phyloP scores from a whole-genome alignment of 2,797 vertebrate species.

The Margarornis squamiger region DNA sequence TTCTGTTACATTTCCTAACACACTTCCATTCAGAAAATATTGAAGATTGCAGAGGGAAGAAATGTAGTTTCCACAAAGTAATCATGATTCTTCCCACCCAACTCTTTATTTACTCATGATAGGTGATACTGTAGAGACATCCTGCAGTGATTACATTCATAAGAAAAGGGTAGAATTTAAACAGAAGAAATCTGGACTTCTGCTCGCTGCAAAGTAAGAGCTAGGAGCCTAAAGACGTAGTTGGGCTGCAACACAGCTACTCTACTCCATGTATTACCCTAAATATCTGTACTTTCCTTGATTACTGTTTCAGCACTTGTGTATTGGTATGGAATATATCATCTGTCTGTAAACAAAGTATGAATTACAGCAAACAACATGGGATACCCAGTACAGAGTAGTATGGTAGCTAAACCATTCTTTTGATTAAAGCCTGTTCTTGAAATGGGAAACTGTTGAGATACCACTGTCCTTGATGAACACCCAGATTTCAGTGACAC shows the following conservation, averaged over 20 bases:
- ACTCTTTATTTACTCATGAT: background rate
- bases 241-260: background rate
- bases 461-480: background rate
- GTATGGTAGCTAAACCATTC: background rate
- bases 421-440: background rate
- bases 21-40: background rate
- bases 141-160: background rate
- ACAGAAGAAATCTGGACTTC: background rate
- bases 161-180: background rate
- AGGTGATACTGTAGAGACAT: background rate
- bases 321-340: background rate
- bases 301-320: background rate
- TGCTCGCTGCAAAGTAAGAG: background rate
- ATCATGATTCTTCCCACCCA: background rate
- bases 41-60: background rate
- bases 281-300: background rate
- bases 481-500: background rate
- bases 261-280: background rate
- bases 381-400: background rate
- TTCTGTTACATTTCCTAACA: background rate
- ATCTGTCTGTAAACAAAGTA: background rate
- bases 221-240: background rate
- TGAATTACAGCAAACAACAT: background rate
- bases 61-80: background rate
- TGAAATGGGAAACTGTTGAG: background rate